phyloP scores from a whole-genome alignment of 2,797 vertebrate genomes.

The Microhierax caerulescens region DNA sequence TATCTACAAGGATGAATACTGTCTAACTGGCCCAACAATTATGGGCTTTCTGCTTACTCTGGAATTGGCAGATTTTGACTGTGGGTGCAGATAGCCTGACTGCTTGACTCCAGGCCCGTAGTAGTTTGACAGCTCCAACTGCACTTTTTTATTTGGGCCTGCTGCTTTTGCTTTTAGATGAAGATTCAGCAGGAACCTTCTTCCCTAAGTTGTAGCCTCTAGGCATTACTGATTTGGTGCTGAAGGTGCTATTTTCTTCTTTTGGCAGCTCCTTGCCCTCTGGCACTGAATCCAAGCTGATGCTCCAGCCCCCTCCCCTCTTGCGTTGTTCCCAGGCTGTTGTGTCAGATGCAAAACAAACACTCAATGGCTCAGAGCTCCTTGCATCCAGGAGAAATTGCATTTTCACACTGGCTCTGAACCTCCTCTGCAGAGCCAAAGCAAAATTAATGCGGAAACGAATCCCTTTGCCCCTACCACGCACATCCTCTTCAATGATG shows the following conservation, averaged over 20 bases:
- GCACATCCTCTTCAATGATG: background rate
- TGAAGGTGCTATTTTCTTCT: conserved; percentile 5
- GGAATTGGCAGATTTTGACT: conserved; percentile 4
- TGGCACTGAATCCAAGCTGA: background rate
- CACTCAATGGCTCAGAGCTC: conserved; percentile 14
- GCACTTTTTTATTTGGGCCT: background rate
- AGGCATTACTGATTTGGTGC: background rate
- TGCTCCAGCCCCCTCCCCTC: conserved; percentile 4
- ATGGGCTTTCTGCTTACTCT: background rate
- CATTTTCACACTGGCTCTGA: conserved; percentile 57
- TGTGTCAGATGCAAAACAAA: conserved; percentile 34
- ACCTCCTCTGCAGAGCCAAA: conserved; percentile 32
- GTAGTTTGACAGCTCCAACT: background rate
- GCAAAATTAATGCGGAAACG: conserved; percentile 52
- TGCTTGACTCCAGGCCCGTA: background rate
- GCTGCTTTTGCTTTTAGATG: background rate
- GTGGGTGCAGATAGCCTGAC: background rate
- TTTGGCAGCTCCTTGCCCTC: background rate
- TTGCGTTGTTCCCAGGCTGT: conserved; percentile 12
- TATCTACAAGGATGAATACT: background rate
- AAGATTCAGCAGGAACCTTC: background rate
- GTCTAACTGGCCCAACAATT: background rate
- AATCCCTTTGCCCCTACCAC: conserved; percentile 47
- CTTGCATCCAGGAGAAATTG: conserved; percentile 37
- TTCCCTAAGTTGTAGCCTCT: background rate